Evolutionary conservation across 2,888 invertebrate species (phyloP), one percentile per base, ranked within the genome.

Genomic region (Nasonia oneida): DNA sequence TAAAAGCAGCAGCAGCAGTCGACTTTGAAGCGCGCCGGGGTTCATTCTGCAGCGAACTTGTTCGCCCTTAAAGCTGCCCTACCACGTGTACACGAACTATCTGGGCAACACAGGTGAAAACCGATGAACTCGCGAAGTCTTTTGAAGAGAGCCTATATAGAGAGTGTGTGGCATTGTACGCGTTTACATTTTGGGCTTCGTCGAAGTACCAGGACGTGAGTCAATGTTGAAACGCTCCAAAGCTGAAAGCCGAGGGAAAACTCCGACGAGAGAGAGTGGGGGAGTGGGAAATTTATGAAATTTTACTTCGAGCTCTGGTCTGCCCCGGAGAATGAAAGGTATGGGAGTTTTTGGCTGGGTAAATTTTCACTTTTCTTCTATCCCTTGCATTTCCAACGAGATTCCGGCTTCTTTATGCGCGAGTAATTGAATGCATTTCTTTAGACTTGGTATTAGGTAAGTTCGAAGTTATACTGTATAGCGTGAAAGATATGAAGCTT

Each of bases 91-190:
- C 18, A 23, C 29, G 57, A 61, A 61, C n/a, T n/a, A 23, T 8
- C n/a, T 53, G 23, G n/a, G 23, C 10, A 10, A 39, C 10, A n/a
- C 50, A 18, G 15, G 81, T 57, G 78, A 74, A 79, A 83, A 70
- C 78, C 83, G 78, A 78, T 73, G 71, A 76, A 71, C 78, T 73
- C 64, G 78, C 71, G 33, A 73, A 83, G 73, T 83, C 78, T 83
- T 83, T 78, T 67, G 78, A 79, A 83, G 83, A 83, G 61, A 50
- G 10, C n/a, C 73, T 14, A 64, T 37, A 61, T 37, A 61, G 57
- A 18, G n/a, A 1, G 64, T 61, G 18, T 57, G 1, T 80, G 33
- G 67, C 33, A 61, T 70, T 80, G 50, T 37, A 57, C 77, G 71
- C 61, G 39, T 71, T 53, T 73, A 61, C 47, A 57, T 78, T 61